These are phyloP conservation scores for Platorchestia sp. DNA, from an alignment of 1,140 invertebrate species.

Conservation along the genomic window DNA sequence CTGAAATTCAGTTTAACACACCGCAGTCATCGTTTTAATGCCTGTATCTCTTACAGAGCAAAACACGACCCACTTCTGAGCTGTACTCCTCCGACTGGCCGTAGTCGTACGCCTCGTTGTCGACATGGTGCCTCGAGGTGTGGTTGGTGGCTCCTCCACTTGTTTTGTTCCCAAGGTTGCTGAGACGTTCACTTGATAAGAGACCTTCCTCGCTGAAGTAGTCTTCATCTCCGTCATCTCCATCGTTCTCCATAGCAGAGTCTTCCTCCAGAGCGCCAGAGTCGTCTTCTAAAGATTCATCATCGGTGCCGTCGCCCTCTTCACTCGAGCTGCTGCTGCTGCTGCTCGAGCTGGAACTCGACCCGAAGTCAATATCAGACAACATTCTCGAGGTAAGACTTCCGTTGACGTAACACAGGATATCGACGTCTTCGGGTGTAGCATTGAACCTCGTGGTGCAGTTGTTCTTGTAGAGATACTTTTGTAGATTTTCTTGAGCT, in stretches of 20 bases:
- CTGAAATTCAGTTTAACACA: too few relatives aligned
- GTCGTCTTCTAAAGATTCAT: neutral
- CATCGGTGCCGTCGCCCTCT: slow-evolving; percentile 2
- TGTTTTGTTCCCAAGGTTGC: neutral
- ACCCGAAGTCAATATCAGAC: slow-evolving; percentile 23
- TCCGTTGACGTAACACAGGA: slow-evolving; percentile 17
- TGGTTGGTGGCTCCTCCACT: neutral
- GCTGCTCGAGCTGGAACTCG: slow-evolving; percentile 12
- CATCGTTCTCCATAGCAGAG: slow-evolving; percentile 6
- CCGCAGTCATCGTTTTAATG: too few relatives aligned
- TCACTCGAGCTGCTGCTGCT: slow-evolving; percentile 22
- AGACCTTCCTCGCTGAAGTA: slow-evolving; percentile 11
- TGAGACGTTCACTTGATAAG: neutral
- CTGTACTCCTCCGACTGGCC: slow-evolving; percentile 31
- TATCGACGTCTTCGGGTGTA: slow-evolving; percentile 12
- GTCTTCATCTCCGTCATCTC: neutral
- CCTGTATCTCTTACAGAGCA: too few relatives aligned
- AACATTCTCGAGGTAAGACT: slow-evolving; percentile 22
- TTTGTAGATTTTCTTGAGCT: neutral
- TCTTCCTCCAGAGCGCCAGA: neutral
- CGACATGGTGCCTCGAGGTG: neutral
- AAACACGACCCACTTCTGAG: neutral
- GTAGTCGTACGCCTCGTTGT: neutral
- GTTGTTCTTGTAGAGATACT: slow-evolving; percentile 12
- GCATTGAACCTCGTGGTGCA: slow-evolving; percentile 35